A percentile compares a stretch with the other conserved stretches of the same genome.
Conservation (phyloP, 2,113 vertebrate genomes). For the Rhinopithecus roxellana region DNA sequence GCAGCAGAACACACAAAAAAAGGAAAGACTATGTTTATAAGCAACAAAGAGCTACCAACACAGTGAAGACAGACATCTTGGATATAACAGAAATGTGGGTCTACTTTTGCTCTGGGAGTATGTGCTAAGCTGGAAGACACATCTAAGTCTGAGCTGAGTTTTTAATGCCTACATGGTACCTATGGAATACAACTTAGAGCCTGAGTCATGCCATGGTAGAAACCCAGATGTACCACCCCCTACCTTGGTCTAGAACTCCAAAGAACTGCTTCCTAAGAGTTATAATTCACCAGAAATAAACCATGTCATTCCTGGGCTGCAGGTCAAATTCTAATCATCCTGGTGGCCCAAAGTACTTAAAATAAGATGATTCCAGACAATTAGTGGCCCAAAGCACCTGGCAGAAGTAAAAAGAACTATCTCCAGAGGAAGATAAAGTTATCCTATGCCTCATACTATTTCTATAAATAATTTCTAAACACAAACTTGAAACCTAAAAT, state of each 20-base stretch:
- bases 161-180: fast-evolving
- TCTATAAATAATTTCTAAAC: neutral
- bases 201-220: too few relatives aligned
- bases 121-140: neutral
- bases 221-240: too few relatives aligned
- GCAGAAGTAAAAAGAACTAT: neutral
- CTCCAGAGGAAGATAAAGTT: neutral
- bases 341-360: neutral
- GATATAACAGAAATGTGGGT: fast-evolving
- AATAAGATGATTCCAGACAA: neutral
- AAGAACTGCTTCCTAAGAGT: neutral
- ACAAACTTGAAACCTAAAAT: neutral
- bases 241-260: neutral
- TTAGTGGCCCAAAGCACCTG: neutral
- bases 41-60: neutral
- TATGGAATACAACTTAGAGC: neutral
- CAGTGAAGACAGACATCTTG: too few relatives aligned
- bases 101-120: neutral
- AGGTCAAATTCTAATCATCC: neutral
- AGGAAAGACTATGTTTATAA: neutral
- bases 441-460: neutral
- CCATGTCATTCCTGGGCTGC: neutral
- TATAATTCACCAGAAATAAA: neutral
- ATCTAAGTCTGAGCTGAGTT: neutral
- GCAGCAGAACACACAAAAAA: too few relatives aligned